Conservation (phyloP, 1,140 invertebrate species). For the Diplogasteroides magnus region DNA sequence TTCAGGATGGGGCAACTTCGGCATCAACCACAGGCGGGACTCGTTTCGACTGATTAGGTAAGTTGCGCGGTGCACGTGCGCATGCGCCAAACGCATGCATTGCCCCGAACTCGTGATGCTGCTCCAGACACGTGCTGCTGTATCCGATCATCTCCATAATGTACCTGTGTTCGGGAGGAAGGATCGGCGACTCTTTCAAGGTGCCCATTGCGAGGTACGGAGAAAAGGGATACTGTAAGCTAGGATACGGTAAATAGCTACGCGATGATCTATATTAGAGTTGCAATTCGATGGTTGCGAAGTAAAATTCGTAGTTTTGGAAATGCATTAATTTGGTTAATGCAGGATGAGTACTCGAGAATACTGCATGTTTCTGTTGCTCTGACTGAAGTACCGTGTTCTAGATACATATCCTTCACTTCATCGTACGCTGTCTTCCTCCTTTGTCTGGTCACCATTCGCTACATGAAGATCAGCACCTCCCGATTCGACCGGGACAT, state of each 20-base stretch:
- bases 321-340: neutral
- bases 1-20: slow-evolving; percentile 30
- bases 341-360: too few species aligned
- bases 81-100: too few species aligned
- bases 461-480: neutral
- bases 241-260: too few species aligned
- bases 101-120: too few species aligned
- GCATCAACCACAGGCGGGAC: slow-evolving; percentile 20
- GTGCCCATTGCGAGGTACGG: slow-evolving; percentile 25
- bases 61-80: too few species aligned
- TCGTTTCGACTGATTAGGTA: slow-evolving; percentile 23
- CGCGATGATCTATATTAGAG: too few species aligned
- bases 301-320: neutral
- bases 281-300: neutral
- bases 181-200: slow-evolving; percentile 21
- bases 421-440: slow-evolving; percentile 30
- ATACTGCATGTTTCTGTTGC: too few species aligned
- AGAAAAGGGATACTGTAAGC: too few species aligned
- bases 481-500: neutral
- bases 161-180: slow-evolving; percentile 23
- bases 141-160: slow-evolving; percentile 33
- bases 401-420: slow-evolving; percentile 28
- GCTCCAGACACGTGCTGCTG: slow-evolving; percentile 21
- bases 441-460: slow-evolving; percentile 15
- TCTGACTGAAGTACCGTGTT: neutral